phyloP scores from a whole-genome alignment of 2,797 vertebrate genomes.

The Nothura maculosa region DNA sequence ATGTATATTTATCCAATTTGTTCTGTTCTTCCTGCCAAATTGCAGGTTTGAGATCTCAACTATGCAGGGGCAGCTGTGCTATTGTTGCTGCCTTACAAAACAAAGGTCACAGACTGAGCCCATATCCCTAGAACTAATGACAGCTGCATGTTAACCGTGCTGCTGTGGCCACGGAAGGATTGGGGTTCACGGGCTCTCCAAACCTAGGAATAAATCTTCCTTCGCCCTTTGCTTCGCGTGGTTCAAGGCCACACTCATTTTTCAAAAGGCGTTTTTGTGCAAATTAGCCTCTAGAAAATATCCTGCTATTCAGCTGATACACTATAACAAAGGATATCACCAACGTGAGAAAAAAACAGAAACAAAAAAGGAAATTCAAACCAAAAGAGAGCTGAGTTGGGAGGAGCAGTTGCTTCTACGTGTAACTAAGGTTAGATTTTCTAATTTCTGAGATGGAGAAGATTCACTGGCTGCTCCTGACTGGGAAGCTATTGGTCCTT shows the following conservation, averaged over 20 bases:
- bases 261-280: not conserved
- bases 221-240: not conserved
- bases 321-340: too few relatives aligned
- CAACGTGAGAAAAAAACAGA: not conserved
- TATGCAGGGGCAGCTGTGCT: conserved; percentile 79
- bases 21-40: conserved; percentile 80
- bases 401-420: not conserved
- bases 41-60: conserved; percentile 81
- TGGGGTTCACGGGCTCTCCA: not conserved
- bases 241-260: not conserved
- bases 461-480: not conserved
- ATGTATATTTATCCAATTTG: conserved; percentile 82
- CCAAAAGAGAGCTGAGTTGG: not conserved
- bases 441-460: not conserved
- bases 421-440: not conserved
- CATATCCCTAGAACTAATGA: not conserved
- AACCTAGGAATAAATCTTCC: not conserved
- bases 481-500: not conserved
- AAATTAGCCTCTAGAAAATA: conserved; percentile 8
- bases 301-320: not conserved
- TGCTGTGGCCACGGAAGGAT: not conserved
- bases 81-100: conserved; percentile 69
- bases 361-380: not conserved
- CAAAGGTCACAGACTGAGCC: conserved; percentile 63
- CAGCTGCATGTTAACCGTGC: not conserved